Evolutionary conservation across 1,140 invertebrate genomes (phyloP).

Genomic region (Pseudobourletiella spinata): DNA sequence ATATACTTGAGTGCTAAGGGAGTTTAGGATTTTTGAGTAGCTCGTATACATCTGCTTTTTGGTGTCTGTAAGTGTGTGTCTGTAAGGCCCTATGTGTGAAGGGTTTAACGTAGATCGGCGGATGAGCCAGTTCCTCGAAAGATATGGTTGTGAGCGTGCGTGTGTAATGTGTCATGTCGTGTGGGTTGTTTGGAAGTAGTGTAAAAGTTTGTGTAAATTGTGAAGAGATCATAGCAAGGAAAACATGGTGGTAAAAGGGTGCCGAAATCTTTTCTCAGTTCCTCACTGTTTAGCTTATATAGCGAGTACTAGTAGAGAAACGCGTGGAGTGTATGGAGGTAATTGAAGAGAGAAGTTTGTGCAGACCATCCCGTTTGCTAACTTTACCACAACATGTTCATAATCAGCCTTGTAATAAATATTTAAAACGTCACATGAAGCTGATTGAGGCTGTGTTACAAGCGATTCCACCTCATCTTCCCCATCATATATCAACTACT

Average conservation of each 20-base stretch:
- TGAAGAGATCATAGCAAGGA: not conserved
- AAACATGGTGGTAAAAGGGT: not conserved
- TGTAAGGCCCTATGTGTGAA: too few relatives aligned
- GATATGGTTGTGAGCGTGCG: too few relatives aligned
- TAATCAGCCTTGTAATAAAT: not conserved
- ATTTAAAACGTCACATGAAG: constrained; percentile 1
- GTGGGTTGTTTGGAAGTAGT: constrained; percentile 6
- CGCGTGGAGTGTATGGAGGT: not conserved
- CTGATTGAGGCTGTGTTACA: constrained; percentile 1
- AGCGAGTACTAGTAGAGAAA: not conserved
- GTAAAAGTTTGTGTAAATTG: constrained; percentile 4
- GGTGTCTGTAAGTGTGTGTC: too few relatives aligned
- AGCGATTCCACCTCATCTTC: not conserved
- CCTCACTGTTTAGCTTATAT: not conserved
- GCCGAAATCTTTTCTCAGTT: constrained; percentile 1
- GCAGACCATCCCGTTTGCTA: not conserved
- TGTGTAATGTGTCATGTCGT: too few relatives aligned
- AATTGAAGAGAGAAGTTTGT: not conserved
- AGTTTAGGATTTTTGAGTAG: too few relatives aligned
- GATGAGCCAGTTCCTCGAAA: too few relatives aligned
- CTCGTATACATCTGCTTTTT: too few relatives aligned
- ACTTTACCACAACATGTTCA: constrained; percentile 3
- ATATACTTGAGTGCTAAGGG: too few relatives aligned
- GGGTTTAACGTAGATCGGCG: too few relatives aligned
- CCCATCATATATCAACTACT: too few relatives aligned